Conservation (phyloP, 2,888 invertebrate species). For the Lordiphosa andalusiaca region DNA sequence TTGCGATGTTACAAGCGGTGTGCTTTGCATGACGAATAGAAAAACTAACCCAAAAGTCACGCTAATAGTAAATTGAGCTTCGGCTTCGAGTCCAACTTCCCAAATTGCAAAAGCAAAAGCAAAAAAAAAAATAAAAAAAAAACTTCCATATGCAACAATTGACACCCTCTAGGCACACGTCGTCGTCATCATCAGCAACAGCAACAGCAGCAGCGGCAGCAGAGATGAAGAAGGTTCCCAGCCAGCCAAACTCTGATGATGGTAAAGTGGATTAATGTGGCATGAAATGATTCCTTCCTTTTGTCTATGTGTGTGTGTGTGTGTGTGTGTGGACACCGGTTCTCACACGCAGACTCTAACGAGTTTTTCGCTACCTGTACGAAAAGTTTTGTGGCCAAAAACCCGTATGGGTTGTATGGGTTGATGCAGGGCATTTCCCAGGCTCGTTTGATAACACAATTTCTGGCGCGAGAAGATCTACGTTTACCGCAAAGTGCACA, state of each 20-base stretch:
- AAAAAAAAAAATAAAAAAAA: too few relatives aligned
- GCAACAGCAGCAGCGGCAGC: conserved; percentile 7
- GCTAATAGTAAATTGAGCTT: conserved; percentile 72
- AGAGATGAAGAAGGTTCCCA: conserved; percentile 59
- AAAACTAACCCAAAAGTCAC: conserved; percentile 75
- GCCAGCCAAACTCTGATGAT: conserved; percentile 39
- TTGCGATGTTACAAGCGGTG: conserved; percentile 48
- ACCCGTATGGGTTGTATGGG: conserved; percentile 35
- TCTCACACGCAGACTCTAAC: conserved; percentile 71
- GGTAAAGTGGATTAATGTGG: conserved; percentile 55
- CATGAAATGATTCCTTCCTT: conserved; percentile 47
- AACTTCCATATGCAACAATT: conserved; percentile 75
- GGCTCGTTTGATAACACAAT: conserved; percentile 71
- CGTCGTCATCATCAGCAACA: conserved; percentile 37
- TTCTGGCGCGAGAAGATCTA: conserved; percentile 48
- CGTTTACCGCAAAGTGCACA: conserved; percentile 69
- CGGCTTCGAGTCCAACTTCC: conserved; percentile 28
- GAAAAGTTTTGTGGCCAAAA: conserved; percentile 29
- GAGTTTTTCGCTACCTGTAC: conserved; percentile 69
- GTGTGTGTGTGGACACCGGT: conserved; percentile 40
- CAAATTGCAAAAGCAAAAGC: conserved; percentile 42
- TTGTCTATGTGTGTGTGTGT: conserved; percentile 7
- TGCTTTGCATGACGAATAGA: conserved; percentile 71
- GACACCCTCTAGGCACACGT: conserved; percentile 77
- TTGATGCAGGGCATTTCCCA: conserved; percentile 69